Percentiles rank a stretch among this genome's conserved stretches.
Conservation (phyloP, 2,113 vertebrate species). For the Toxostoma redivivum region DNA sequence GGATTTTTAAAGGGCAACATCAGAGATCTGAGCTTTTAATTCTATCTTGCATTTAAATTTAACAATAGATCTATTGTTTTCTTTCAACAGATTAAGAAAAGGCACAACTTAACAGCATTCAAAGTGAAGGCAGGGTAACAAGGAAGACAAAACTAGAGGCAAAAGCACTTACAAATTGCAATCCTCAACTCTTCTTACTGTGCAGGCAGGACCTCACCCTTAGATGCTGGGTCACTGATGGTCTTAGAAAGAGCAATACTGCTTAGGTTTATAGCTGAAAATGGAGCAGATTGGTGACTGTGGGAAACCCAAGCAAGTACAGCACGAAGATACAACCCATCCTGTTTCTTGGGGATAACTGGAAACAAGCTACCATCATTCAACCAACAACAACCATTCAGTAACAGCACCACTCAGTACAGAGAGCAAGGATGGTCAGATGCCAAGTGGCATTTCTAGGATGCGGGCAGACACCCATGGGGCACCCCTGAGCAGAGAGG, state of each 20-base stretch:
- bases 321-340: background rate
- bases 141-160: background rate
- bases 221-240: background rate
- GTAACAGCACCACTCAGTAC: background rate
- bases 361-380: background rate
- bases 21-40: conserved; percentile 35
- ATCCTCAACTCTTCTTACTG: background rate
- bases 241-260: background rate
- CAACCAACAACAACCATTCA: background rate
- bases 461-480: accelerated
- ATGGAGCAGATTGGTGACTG: background rate
- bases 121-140: background rate
- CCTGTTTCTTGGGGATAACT: accelerated
- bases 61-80: background rate
- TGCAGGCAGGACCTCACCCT: background rate
- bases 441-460: background rate
- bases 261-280: background rate
- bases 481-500: background rate
- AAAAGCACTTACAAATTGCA: background rate
- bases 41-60: conserved; percentile 16
- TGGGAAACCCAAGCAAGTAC: background rate
- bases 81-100: background rate
- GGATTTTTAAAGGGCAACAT: conserved; percentile 18
- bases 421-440: accelerated
- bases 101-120: background rate